Evolutionary conservation across 2,797 vertebrate genomes (phyloP).

Genomic region (Pelobates cultripes): DNA sequence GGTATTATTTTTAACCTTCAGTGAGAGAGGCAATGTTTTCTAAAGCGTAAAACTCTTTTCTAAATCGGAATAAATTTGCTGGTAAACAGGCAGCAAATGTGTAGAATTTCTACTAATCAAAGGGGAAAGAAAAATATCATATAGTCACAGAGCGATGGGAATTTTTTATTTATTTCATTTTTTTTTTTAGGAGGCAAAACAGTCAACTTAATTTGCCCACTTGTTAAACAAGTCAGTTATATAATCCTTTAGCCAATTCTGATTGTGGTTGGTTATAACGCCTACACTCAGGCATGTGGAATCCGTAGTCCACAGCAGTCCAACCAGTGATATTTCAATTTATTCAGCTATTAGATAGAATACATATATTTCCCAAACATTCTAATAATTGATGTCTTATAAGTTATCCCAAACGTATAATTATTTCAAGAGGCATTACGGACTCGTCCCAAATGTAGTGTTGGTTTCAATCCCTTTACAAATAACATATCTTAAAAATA

Average conservation of each 20-base stretch:
- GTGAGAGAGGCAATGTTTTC: constrained; percentile 54
- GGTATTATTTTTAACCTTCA: constrained; percentile 58
- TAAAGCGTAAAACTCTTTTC: constrained; percentile 50
- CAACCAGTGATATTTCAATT: no score
- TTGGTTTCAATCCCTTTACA: no score
- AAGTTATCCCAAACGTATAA: no score
- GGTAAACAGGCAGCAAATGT: constrained; percentile 46
- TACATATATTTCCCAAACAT: no score
- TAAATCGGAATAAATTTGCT: constrained; percentile 55
- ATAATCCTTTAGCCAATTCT: background rate
- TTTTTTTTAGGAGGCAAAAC: constrained; percentile 26
- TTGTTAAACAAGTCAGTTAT: constrained; percentile 38
- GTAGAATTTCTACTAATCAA: constrained; percentile 53
- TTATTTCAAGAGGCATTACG: no score
- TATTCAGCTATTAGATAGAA: no score
- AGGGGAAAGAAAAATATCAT: background rate
- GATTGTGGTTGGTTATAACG: no score
- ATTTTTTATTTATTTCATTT: constrained; percentile 1
- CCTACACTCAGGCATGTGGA: no score
- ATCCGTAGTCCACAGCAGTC: no score
- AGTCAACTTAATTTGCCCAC: constrained; percentile 34
- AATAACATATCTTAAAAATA: no score
- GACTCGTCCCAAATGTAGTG: no score
- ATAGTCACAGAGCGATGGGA: background rate
- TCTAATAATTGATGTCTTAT: no score